A percentile compares a stretch with the other conserved stretches of the same genome.
These are phyloP conservation scores for Lymantria monacha DNA, from an alignment of 2,888 invertebrate species.

Conservation along the genomic window DNA sequence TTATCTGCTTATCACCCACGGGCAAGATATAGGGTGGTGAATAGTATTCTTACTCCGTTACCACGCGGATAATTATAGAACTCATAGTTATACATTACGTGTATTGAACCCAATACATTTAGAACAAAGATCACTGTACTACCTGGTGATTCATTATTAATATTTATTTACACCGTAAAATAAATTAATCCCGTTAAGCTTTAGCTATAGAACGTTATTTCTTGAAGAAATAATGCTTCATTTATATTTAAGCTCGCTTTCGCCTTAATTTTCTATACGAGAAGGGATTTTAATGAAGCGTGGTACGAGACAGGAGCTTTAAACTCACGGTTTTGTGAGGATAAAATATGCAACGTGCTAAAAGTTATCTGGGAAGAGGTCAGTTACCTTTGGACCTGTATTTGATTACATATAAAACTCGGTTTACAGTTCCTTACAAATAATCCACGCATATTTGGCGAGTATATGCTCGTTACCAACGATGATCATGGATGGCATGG, in stretches of 20 bases:
- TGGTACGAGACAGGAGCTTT: slow-evolving; percentile 51
- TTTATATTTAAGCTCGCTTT: slow-evolving; percentile 50
- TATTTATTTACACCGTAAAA: too few relatives aligned
- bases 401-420: not conserved
- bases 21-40: too few relatives aligned
- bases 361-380: not conserved
- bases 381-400: not conserved
- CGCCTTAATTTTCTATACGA: slow-evolving; percentile 53
- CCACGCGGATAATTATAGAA: too few relatives aligned
- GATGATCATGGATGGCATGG: too few relatives aligned
- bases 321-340: slow-evolving; percentile 40
- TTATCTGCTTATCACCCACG: too few relatives aligned
- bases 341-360: slow-evolving; percentile 17
- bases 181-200: slow-evolving; percentile 5
- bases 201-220: slow-evolving; percentile 49
- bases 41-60: too few relatives aligned
- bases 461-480: too few relatives aligned
- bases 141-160: slow-evolving; percentile 12
- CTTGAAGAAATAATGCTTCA: slow-evolving; percentile 53
- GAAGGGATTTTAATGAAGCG: slow-evolving; percentile 52
- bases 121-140: not conserved
- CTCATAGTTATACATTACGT: too few relatives aligned
- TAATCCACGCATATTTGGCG: too few relatives aligned
- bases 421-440: not conserved
- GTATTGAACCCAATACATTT: too few relatives aligned